Evolutionary conservation across 2,113 vertebrate genomes (phyloP).

Genomic region (Catharus bicknelli): DNA sequence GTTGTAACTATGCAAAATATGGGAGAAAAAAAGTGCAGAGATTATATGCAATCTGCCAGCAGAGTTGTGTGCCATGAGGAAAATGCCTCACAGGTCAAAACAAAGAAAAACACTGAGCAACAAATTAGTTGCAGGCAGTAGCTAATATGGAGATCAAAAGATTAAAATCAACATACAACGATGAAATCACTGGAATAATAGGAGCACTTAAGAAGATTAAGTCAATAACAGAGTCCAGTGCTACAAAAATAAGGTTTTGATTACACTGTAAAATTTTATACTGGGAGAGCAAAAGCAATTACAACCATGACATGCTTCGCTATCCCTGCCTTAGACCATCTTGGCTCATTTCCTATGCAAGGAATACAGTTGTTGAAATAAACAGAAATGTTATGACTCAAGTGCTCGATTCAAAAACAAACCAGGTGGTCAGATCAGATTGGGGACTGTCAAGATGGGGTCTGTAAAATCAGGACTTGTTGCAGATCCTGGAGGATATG

Average conservation of each 20-base stretch:
- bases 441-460: slow-evolving; percentile 57
- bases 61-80: slow-evolving; percentile 78
- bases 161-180: slow-evolving; percentile 82
- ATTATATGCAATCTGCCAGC: slow-evolving; percentile 75
- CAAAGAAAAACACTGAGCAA: slow-evolving; percentile 80
- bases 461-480: slow-evolving; percentile 50
- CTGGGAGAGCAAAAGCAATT: slow-evolving; percentile 68
- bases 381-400: slow-evolving; percentile 76
- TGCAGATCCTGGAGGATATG: slow-evolving; percentile 28
- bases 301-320: slow-evolving; percentile 61
- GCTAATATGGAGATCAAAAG: slow-evolving; percentile 78
- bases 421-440: slow-evolving; percentile 73
- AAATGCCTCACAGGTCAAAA: slow-evolving; percentile 76
- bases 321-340: slow-evolving; percentile 69
- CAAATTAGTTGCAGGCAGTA: slow-evolving; percentile 83
- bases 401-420: slow-evolving; percentile 63
- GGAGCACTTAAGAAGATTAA: slow-evolving; percentile 79
- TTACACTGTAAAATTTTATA: slow-evolving; percentile 68
- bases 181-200: slow-evolving; percentile 78
- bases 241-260: slow-evolving; percentile 69
- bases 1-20: slow-evolving; percentile 80
- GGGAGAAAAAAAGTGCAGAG: slow-evolving; percentile 72
- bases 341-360: slow-evolving; percentile 76
- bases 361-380: slow-evolving; percentile 72
- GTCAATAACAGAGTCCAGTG: slow-evolving; percentile 68